phyloP scores from a whole-genome alignment of 64 coral and sea anemone genomes.

The Porites australiensis region DNA sequence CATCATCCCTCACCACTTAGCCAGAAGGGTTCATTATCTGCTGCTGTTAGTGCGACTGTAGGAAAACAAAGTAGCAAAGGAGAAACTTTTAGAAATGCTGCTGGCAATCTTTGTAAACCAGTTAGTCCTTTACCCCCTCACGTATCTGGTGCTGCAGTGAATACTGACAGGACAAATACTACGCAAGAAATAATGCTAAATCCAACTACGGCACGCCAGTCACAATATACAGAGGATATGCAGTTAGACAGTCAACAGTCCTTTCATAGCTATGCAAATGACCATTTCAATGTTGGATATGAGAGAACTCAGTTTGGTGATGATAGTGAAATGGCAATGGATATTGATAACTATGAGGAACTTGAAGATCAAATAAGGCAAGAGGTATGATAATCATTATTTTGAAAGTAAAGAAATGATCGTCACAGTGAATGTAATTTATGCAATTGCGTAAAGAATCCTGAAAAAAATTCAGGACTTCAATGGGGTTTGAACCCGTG shows the following conservation, averaged over 20 bases:
- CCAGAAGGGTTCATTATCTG: neutral
- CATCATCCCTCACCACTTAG: neutral
- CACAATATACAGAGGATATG: constrained; percentile 1
- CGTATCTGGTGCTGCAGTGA: neutral
- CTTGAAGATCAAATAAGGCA: constrained; percentile 67
- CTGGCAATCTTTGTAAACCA: constrained; percentile 1
- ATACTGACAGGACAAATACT: constrained; percentile 10
- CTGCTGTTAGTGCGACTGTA: neutral
- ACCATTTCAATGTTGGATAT: neutral
- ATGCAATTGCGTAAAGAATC: no score
- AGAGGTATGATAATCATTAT: constrained; percentile 49
- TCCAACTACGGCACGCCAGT: neutral
- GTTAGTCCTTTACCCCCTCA: constrained; percentile 5
- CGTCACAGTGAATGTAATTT: neutral
- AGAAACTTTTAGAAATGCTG: no score
- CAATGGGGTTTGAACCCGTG: no score
- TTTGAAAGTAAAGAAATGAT: no score
- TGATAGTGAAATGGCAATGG: constrained; percentile 67
- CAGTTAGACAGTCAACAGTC: constrained; percentile 5
- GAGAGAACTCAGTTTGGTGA: neutral
- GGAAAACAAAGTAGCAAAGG: neutral
- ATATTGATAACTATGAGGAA: constrained; percentile 88
- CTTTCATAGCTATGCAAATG: neutral
- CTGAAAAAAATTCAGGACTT: no score
- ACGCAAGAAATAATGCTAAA: neutral